phyloP scores from a whole-genome alignment of 2,888 invertebrate species.

The Aspidiotus rigidus region DNA sequence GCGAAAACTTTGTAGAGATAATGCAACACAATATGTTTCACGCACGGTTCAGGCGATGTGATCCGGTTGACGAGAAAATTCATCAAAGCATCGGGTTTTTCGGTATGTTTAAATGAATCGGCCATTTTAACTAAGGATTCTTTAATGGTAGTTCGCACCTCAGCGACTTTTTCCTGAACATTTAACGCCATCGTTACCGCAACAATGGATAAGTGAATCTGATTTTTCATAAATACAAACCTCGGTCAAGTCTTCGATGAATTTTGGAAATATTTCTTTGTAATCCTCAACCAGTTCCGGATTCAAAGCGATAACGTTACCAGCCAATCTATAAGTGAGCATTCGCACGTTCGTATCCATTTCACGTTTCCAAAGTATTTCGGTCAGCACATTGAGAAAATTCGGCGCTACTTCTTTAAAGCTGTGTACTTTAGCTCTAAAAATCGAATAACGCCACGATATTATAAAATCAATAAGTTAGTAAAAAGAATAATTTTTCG shows the following conservation, averaged over 20 bases:
- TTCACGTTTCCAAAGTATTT: slow-evolving; percentile 27
- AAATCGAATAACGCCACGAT: background rate
- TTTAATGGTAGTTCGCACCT: slow-evolving; percentile 23
- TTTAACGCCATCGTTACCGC: background rate
- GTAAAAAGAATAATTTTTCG: too few relatives aligned
- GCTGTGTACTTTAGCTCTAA: slow-evolving; percentile 19
- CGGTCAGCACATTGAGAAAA: slow-evolving; percentile 25
- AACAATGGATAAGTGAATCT: background rate
- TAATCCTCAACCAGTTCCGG: slow-evolving; percentile 26
- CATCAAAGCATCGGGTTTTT: slow-evolving; percentile 23
- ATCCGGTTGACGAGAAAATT: slow-evolving; percentile 25
- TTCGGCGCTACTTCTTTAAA: slow-evolving; percentile 28
- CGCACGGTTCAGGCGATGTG: slow-evolving; percentile 25
- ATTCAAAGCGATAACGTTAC: slow-evolving; percentile 23
- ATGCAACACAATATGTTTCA: slow-evolving; percentile 25
- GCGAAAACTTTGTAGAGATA: slow-evolving; percentile 25
- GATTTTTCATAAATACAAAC: background rate
- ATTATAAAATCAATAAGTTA: too few relatives aligned
- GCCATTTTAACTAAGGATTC: slow-evolving; percentile 26
- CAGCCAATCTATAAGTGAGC: slow-evolving; percentile 23
- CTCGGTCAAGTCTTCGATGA: slow-evolving; percentile 31
- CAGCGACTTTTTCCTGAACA: slow-evolving; percentile 16
- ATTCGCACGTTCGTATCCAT: slow-evolving; percentile 12
- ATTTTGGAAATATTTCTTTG: slow-evolving; percentile 31
- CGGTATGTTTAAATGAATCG: slow-evolving; percentile 25